These are phyloP conservation scores for Epizoanthus illoricatus DNA, from an alignment of 92 coral and sea anemone species.

Conservation along the genomic window DNA sequence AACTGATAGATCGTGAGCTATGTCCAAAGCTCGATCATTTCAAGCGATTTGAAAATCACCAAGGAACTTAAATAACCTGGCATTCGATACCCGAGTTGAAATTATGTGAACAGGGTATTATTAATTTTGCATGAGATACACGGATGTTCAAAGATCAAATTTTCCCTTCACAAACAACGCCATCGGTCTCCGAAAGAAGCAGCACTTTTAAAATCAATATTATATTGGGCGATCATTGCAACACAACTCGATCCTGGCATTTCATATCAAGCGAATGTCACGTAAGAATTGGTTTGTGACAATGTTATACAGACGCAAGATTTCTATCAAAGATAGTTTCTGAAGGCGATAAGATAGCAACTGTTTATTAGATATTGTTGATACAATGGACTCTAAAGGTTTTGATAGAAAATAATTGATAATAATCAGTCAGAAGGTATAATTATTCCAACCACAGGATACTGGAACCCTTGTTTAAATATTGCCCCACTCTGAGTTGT, in stretches of 20 bases:
- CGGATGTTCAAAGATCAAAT: slow-evolving; percentile 28
- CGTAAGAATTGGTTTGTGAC: neutral
- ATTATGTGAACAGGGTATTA: slow-evolving; percentile 9
- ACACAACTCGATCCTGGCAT: neutral
- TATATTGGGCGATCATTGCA: neutral
- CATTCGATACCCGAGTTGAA: slow-evolving; percentile 1
- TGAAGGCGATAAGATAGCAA: slow-evolving; percentile 43
- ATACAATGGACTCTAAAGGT: slow-evolving; percentile 26
- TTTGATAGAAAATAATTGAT: neutral
- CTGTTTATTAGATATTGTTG: slow-evolving; percentile 32
- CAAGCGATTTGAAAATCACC: no score
- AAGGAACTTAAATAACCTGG: neutral
- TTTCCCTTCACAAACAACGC: slow-evolving; percentile 16
- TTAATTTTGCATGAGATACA: slow-evolving; percentile 37
- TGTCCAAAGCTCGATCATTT: no score
- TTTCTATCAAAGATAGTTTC: neutral
- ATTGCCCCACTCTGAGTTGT: slow-evolving; percentile 12
- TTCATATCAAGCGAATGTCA: neutral
- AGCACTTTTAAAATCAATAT: neutral
- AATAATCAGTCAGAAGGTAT: slow-evolving; percentile 1
- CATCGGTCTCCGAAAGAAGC: neutral
- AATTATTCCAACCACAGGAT: slow-evolving; percentile 22
- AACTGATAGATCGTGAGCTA: neutral
- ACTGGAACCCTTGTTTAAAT: slow-evolving; percentile 1
- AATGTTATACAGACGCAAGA: neutral